Conservation (phyloP, 2,113 vertebrate genomes). For the Xyliphius kryptos region DNA sequence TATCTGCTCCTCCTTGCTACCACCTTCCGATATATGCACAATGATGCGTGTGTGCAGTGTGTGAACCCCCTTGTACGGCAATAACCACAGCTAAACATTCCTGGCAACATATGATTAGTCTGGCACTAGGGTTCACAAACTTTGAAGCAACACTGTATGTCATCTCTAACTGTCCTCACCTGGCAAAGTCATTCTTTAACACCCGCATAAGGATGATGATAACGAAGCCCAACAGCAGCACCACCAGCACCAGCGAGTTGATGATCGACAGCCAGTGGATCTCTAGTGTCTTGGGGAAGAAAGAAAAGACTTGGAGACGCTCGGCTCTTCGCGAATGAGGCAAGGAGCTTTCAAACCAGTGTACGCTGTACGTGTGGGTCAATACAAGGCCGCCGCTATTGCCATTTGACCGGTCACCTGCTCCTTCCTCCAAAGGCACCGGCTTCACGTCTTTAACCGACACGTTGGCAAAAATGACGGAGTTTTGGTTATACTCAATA, state of each 20-base stretch:
- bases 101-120: too few species aligned
- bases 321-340: conserved; percentile 66
- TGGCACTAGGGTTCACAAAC: too few species aligned
- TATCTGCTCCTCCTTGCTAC: too few species aligned
- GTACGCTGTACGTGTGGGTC: conserved; percentile 82
- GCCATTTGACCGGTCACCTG: conserved; percentile 46
- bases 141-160: too few species aligned
- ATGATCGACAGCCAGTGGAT: conserved; percentile 93
- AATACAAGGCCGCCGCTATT: conserved; percentile 56
- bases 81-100: too few species aligned
- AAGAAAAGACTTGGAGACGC: conserved; percentile 72
- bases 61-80: too few species aligned
- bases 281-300: conserved; percentile 86
- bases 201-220: conserved; percentile 92
- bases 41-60: too few species aligned
- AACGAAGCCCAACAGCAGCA: conserved; percentile 84
- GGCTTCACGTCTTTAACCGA: conserved; percentile 83
- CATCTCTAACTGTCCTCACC: too few species aligned
- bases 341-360: conserved; percentile 74
- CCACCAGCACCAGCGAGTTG: conserved; percentile 87
- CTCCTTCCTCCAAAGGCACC: conserved; percentile 75
- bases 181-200: conserved; percentile 85
- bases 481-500: conserved; percentile 79
- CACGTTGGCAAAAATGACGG: conserved; percentile 82
- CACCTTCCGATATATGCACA: too few species aligned